Evolutionary conservation across 2,113 vertebrate genomes (phyloP), one percentile per base, ranked within the genome.

Genomic region (Balaeniceps rex): DNA sequence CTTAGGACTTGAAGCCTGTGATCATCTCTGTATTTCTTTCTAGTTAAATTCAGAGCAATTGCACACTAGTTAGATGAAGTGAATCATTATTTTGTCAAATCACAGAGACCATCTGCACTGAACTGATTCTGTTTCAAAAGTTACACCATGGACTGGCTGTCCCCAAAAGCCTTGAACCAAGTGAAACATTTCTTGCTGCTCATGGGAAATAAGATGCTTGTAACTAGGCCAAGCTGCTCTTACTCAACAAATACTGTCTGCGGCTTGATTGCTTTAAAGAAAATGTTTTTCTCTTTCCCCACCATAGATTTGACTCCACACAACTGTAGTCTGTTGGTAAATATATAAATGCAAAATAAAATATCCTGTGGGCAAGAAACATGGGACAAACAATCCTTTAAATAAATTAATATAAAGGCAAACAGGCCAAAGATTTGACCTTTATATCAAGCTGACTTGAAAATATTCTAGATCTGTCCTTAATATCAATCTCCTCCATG

Each of bases 51-150:
- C 82, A 85, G 96, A 91, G 76, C 36, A 75, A 83, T 47, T 78
- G 83, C 63, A 83, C 49, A 34, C 40, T 22, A 26, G 57, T 87
- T 87, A 87, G 78, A n/a, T 88, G 52, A 74, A 82, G 42, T 74
- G 60, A 94, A 93, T 94, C 68, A 93, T 93, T 94, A 94, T 95
- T 98, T 96, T 98, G 72, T 93, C 70, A 93, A 77, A 93, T 88
- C 34, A 46, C 77, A 93, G 63, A 92, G 79, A 93, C 7, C 52
- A 85, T 92, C 66, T 94, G 38, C 55, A 91, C 46, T 42, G 51
- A 88, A 72, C 52, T 75, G 66, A 85, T 94, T 94, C 72, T 77
- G 61, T 83, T 97, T 92, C 88, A 94, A 91, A 96, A 90, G 52
- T 92, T 72, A 86, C 84, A 60, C 23, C 9, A 70, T 54, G 55